A percentile compares a stretch with the other conserved stretches of the same genome.
These are phyloP conservation scores for Aythya baeri DNA, from an alignment of 2,113 vertebrate genomes.

Conservation along the genomic window DNA sequence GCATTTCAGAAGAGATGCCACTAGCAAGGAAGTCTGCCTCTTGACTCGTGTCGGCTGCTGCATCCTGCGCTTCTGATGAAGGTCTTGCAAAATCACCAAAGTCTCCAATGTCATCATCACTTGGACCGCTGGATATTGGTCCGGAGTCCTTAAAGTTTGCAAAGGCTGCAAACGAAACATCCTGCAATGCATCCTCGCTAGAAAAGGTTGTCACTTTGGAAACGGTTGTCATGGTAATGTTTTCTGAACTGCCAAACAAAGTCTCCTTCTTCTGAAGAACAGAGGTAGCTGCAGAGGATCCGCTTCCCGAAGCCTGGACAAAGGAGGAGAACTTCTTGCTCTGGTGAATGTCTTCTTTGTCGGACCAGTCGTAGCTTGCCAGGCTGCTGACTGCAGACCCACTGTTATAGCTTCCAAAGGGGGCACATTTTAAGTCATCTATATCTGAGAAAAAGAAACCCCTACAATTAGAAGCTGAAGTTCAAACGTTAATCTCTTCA, in stretches of 20 bases:
- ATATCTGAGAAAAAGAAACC: slow-evolving; percentile 87
- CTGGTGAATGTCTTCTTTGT: slow-evolving; percentile 85
- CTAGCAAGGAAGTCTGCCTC: slow-evolving; percentile 31
- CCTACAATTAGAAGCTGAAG: slow-evolving; percentile 61
- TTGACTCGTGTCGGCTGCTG: slow-evolving; percentile 1
- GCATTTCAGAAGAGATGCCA: slow-evolving; percentile 20
- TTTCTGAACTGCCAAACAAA: slow-evolving; percentile 88
- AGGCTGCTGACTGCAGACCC: slow-evolving; percentile 83
- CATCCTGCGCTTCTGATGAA: slow-evolving; percentile 25
- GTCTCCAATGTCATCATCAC: slow-evolving; percentile 73
- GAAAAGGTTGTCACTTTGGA: slow-evolving; percentile 84
- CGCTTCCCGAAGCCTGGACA: slow-evolving; percentile 70
- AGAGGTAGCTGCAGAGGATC: slow-evolving; percentile 73
- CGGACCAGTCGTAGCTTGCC: slow-evolving; percentile 89
- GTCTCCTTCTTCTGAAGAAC: slow-evolving; percentile 85
- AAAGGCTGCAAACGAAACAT: slow-evolving; percentile 80
- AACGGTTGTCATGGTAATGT: slow-evolving; percentile 81
- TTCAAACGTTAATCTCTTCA: not conserved
- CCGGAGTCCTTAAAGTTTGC: slow-evolving; percentile 77
- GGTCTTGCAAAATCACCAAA: slow-evolving; percentile 87
- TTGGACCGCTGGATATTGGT: not conserved
- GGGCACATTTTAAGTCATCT: slow-evolving; percentile 92
- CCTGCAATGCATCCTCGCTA: slow-evolving; percentile 75
- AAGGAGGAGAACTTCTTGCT: slow-evolving; percentile 76
- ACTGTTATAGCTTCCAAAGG: slow-evolving; percentile 82